Percentiles rank a stretch among this genome's conserved stretches.
Evolutionary conservation across 2,888 invertebrate species (phyloP).

Genomic region (Pycnomerus fuliginosus): DNA sequence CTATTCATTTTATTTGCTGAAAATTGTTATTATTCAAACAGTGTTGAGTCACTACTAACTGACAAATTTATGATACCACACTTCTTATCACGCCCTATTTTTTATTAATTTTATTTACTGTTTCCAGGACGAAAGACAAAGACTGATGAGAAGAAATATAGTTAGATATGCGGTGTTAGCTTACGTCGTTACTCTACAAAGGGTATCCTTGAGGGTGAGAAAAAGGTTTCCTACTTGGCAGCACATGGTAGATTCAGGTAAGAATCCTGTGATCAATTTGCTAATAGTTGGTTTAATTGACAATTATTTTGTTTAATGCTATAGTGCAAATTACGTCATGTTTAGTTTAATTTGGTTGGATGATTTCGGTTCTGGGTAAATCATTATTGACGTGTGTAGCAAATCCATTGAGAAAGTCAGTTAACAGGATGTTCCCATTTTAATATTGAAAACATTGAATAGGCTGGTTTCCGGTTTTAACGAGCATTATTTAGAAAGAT

Average conservation of each 20-base stretch:
- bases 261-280: constrained; percentile 38
- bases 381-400: background rate
- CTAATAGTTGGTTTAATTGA: too few relatives aligned
- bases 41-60: too few relatives aligned
- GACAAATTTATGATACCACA: too few relatives aligned
- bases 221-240: constrained; percentile 86
- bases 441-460: constrained; percentile 19
- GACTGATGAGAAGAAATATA: constrained; percentile 86
- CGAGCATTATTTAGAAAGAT: constrained; percentile 19
- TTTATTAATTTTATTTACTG: constrained; percentile 4
- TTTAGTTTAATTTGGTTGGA: too few relatives aligned
- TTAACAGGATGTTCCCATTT: constrained; percentile 27
- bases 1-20: too few relatives aligned
- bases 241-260: constrained; percentile 88
- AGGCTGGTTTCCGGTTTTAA: constrained; percentile 21
- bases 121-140: constrained; percentile 81
- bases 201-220: constrained; percentile 84
- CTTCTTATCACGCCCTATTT: too few relatives aligned
- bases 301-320: too few relatives aligned
- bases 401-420: constrained; percentile 11
- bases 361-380: too few relatives aligned
- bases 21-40: too few relatives aligned
- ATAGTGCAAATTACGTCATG: too few relatives aligned
- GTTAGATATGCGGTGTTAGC: constrained; percentile 86
- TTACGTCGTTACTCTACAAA: constrained; percentile 84